Evolutionary conservation across 2,888 invertebrate genomes (phyloP), one percentile per base, ranked within the genome.

Genomic region (Cheiracanthium punctorium): DNA sequence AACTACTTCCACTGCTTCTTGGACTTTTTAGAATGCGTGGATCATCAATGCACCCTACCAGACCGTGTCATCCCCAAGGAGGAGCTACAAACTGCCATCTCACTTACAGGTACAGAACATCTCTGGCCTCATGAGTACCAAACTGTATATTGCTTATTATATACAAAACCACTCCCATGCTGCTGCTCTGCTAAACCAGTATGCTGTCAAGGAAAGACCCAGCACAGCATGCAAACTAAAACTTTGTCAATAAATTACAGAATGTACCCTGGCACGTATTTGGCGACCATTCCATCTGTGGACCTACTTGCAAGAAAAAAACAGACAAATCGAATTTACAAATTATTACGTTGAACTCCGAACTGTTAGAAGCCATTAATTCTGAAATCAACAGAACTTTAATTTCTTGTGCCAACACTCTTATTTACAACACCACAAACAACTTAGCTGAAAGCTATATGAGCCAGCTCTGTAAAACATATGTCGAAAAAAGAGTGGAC

Each of bases 401-500:
- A 14, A 29, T 65, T 29, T 30, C 41, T 28, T 71, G 58, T 24
- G n/a, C 30, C 30, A 58, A 71, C 29, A 64, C 71, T 4, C 7
- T 71, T 24, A 71, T 71, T 10, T 80, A 17, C n/a, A 80, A 80
- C 32, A 32, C 33, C 7, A 80, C 71, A 0, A 80, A 80, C 37
- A 41, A 80, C 14, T 32, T 32, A 7, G 71, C 71, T 29, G 41
- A 80, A 28, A 72, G 28, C 41, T 73, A 28, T 43, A 73, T 80
- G 43, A 80, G 73, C 33, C 72, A 80, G 28, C 7, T 80, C 0
- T 80, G 80, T 17, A 80, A 73, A 20, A 65, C 72, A 2, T 65
- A 41, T 12, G 72, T 37, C 0, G 67, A 65, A 1, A 80, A 80
- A 67, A 17, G 48, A 65, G 65, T 80, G 2, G 80, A 73, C 2